These are phyloP conservation scores for Onychomys leucogaster DNA, from an alignment of 2,797 vertebrate genomes.

Conservation along the genomic window DNA sequence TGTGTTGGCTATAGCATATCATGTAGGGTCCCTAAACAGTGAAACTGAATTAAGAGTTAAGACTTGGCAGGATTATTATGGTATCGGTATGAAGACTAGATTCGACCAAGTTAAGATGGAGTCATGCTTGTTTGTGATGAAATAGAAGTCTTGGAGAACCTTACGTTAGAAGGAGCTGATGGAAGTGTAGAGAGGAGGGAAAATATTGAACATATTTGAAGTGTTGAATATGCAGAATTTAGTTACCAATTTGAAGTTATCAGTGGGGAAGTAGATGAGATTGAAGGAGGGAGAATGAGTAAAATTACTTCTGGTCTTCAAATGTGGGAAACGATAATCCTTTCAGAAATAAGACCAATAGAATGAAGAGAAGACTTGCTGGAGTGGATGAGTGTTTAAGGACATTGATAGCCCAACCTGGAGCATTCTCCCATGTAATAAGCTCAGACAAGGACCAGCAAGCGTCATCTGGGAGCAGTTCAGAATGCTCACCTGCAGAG, in stretches of 20 bases:
- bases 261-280: neutral
- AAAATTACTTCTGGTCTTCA: neutral
- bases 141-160: neutral
- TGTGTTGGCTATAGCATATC: neutral
- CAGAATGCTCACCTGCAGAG: neutral
- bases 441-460: neutral
- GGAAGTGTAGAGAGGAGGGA: neutral
- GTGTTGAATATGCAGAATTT: neutral
- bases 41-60: neutral
- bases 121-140: neutral
- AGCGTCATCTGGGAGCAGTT: neutral
- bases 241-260: neutral
- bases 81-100: neutral
- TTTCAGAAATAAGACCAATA: neutral
- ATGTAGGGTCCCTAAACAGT: neutral
- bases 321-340: neutral
- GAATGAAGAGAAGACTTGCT: neutral
- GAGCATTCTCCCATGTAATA: neutral
- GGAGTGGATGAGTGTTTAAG: neutral
- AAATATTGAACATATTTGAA: neutral
- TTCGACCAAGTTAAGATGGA: slow-evolving; percentile 16
- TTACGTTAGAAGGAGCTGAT: neutral
- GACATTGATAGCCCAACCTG: accelerated
- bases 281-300: neutral
- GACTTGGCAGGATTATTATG: neutral